Percentiles rank a stretch among this genome's conserved stretches.
Evolutionary conservation across 2,888 invertebrate genomes (phyloP).

Genomic region (Scotopteryx bipunctaria): DNA sequence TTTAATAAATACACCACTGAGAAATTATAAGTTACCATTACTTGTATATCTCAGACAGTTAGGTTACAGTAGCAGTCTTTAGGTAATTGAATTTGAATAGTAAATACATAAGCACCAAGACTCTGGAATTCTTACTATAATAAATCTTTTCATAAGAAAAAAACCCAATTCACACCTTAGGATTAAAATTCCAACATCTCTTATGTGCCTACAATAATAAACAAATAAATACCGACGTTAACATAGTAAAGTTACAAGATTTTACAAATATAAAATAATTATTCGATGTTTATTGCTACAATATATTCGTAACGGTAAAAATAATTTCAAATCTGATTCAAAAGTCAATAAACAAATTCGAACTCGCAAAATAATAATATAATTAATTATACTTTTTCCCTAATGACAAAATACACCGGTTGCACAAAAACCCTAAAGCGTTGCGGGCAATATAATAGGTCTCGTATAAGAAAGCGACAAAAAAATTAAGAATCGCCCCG

Average conservation of each 20-base stretch:
- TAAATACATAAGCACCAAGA: no score
- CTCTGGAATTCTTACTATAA: no score
- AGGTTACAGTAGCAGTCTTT: no score
- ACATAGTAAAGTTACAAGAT: neutral
- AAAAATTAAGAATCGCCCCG: constrained; percentile 83
- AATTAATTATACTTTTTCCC: constrained; percentile 57
- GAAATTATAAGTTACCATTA: neutral
- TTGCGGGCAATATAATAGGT: constrained; percentile 74
- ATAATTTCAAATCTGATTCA: constrained; percentile 12
- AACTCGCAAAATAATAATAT: constrained; percentile 41
- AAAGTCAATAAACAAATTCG: no score
- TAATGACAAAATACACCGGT: constrained; percentile 72
- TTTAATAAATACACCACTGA: neutral
- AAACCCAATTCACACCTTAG: neutral
- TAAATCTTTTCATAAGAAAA: no score
- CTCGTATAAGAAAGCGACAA: constrained; percentile 71
- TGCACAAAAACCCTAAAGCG: constrained; percentile 80
- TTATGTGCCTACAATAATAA: neutral
- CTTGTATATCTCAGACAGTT: no score
- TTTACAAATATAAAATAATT: neutral
- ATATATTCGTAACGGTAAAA: constrained; percentile 12
- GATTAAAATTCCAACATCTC: constrained; percentile 3
- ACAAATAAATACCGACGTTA: constrained; percentile 4
- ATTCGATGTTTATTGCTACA: constrained; percentile 6
- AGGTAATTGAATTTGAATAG: no score